Conservation (phyloP, 2,797 vertebrate genomes). For the Merluccius polli region DNA sequence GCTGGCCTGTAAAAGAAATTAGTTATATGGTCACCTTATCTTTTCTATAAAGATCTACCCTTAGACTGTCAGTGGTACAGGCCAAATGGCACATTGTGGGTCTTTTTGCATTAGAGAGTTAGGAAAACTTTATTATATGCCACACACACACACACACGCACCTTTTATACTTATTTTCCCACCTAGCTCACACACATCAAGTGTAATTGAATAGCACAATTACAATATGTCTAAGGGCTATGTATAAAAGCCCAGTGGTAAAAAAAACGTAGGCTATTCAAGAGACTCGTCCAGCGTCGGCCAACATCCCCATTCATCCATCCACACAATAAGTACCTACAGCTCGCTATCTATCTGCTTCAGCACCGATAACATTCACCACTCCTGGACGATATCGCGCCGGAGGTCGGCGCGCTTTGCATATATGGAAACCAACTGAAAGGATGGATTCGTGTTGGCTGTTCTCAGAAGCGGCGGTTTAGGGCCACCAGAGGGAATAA, state of each 20-base stretch:
- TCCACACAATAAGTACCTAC: too few relatives aligned
- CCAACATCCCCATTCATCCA: background rate
- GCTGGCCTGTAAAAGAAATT: background rate
- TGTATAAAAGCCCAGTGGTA: too few relatives aligned
- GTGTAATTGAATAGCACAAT: too few relatives aligned
- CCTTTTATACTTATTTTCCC: too few relatives aligned
- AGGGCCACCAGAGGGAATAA: slow-evolving; percentile 31
- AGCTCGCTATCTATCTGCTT: background rate
- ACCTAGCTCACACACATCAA: too few relatives aligned
- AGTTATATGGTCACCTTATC: background rate
- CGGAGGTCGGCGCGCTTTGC: slow-evolving; percentile 41
- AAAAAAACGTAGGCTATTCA: background rate
- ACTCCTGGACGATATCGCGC: slow-evolving; percentile 15
- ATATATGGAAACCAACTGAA: slow-evolving; percentile 60
- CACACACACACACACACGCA: too few relatives aligned
- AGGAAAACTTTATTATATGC: too few relatives aligned
- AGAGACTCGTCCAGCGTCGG: background rate
- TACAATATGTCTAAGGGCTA: too few relatives aligned
- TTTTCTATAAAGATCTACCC: background rate
- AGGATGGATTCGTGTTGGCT: slow-evolving; percentile 36
- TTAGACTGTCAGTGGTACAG: background rate
- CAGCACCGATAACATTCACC: slow-evolving; percentile 50
- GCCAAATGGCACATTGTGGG: background rate
- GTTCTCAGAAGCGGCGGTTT: background rate
- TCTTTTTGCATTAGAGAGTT: background rate